phyloP scores from a whole-genome alignment of 2,888 invertebrate genomes.

The Hydroisotoma schaefferi region DNA sequence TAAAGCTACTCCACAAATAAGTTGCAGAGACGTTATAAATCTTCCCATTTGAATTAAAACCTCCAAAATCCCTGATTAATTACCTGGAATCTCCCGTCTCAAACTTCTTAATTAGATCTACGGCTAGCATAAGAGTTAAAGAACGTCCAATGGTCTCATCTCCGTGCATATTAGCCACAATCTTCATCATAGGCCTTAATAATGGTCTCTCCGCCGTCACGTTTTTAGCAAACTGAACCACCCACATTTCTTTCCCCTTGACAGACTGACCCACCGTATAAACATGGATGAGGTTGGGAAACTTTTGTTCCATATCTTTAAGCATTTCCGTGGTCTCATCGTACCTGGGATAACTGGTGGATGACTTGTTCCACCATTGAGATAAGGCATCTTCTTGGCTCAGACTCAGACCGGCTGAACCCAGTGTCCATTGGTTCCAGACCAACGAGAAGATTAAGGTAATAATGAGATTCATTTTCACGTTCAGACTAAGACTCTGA shows the following conservation, averaged over 20 bases:
- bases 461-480: too few relatives aligned
- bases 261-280: constrained; percentile 80
- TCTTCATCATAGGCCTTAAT: constrained; percentile 84
- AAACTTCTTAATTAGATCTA: constrained; percentile 66
- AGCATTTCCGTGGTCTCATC: constrained; percentile 66
- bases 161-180: constrained; percentile 95
- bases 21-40: not conserved
- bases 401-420: not conserved
- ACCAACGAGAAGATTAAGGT: not conserved
- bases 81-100: constrained; percentile 38
- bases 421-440: not conserved
- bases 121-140: constrained; percentile 74
- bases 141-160: constrained; percentile 87
- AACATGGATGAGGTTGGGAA: constrained; percentile 67
- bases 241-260: constrained; percentile 74
- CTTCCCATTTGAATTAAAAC: not conserved
- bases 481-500: too few relatives aligned
- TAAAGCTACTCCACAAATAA: not conserved
- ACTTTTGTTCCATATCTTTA: constrained; percentile 60
- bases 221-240: constrained; percentile 72
- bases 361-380: constrained; percentile 42
- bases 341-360: constrained; percentile 62
- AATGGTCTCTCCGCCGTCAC: constrained; percentile 56
- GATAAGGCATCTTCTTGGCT: too few relatives aligned
- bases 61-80: too few relatives aligned